A percentile compares a stretch with the other conserved stretches of the same genome.
Evolutionary conservation across 1,140 invertebrate genomes (phyloP).

Genomic region (Solen grandis): DNA sequence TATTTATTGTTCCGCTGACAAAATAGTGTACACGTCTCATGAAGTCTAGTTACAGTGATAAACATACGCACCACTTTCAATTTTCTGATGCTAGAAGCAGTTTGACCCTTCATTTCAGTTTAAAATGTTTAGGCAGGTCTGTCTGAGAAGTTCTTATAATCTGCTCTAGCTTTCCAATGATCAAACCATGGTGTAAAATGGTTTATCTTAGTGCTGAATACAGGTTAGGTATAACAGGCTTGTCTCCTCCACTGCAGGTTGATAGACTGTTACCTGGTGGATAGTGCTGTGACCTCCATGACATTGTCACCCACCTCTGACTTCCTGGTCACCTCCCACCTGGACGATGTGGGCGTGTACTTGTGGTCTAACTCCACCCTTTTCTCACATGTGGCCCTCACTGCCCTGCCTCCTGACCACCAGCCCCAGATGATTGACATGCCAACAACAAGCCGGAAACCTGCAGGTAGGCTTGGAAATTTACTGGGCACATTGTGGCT

Average conservation of each 20-base stretch:
- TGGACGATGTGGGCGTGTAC: conserved; percentile 93
- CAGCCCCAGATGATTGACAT: conserved; percentile 84
- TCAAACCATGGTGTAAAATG: no score
- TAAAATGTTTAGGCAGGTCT: no score
- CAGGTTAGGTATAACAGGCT: no score
- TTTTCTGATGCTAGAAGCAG: no score
- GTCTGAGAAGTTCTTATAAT: no score
- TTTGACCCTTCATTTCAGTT: no score
- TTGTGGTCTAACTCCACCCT: conserved; percentile 96
- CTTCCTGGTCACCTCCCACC: conserved; percentile 93
- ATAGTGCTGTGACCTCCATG: conserved; percentile 85
- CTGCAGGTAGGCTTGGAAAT: conserved; percentile 17
- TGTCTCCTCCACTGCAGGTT: conserved; percentile 69
- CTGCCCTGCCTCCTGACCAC: conserved; percentile 85
- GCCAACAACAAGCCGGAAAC: conserved; percentile 80
- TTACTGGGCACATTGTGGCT: neutral
- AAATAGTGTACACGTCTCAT: no score
- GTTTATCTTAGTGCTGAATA: no score
- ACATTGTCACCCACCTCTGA: conserved; percentile 95
- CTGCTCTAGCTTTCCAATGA: no score
- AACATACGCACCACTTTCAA: no score
- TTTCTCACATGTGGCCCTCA: conserved; percentile 89
- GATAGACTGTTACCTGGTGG: conserved; percentile 78
- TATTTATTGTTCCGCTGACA: no score
- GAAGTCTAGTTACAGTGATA: no score